These are phyloP conservation scores for Lethenteron camtschaticum DNA, from an alignment of 2,113 vertebrate species.

Conservation along the genomic window DNA sequence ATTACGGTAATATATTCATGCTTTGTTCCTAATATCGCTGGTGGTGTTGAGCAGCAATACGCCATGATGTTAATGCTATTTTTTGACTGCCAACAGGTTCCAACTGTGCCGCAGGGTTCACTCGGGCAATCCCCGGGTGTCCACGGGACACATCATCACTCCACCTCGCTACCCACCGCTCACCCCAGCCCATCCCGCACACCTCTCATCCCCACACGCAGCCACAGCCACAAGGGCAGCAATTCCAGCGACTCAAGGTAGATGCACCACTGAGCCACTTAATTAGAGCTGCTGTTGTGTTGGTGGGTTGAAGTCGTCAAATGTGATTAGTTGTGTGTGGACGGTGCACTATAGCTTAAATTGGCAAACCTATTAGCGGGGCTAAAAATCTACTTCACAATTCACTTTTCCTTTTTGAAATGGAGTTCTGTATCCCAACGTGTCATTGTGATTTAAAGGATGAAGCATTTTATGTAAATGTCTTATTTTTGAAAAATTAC, in stretches of 20 bases:
- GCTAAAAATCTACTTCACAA: no score
- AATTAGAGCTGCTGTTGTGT: not conserved
- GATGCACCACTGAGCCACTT: slow-evolving; percentile 6
- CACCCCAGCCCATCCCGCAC: slow-evolving; percentile 43
- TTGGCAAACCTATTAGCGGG: not conserved
- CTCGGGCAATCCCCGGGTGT: slow-evolving; percentile 46
- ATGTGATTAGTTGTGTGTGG: not conserved
- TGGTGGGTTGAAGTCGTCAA: not conserved
- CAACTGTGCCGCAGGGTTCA: slow-evolving; percentile 64
- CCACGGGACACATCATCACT: slow-evolving; percentile 53
- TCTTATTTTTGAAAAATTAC: no score
- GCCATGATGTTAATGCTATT: not conserved
- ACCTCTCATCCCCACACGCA: slow-evolving; percentile 43
- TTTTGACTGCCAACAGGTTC: slow-evolving; percentile 30
- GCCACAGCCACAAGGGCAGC: slow-evolving; percentile 54
- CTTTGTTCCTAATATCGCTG: not conserved
- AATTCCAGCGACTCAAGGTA: slow-evolving; percentile 96
- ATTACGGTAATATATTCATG: not conserved
- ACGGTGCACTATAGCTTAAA: not conserved
- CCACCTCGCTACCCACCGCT: slow-evolving; percentile 42
- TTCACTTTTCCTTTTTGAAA: no score
- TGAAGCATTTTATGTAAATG: no score
- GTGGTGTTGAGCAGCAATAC: slow-evolving; percentile 1
- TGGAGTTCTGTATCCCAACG: no score
- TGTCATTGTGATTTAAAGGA: no score